These are phyloP conservation scores for Rhea americana DNA, from an alignment of 2,113 vertebrate genomes.

Conservation along the genomic window DNA sequence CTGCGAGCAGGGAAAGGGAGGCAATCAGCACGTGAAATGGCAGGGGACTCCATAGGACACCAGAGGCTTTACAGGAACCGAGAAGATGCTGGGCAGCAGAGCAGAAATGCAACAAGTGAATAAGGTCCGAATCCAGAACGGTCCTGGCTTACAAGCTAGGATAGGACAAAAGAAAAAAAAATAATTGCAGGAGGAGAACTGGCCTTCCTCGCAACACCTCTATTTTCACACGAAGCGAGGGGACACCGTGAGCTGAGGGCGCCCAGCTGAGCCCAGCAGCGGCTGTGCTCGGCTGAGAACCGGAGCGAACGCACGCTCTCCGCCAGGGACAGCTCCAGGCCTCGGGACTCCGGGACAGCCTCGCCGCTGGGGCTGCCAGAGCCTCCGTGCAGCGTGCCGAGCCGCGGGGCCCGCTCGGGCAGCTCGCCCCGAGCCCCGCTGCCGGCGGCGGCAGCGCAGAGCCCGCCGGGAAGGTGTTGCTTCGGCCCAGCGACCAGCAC, in stretches of 20 bases:
- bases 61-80: not conserved
- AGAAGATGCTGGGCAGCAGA: not conserved
- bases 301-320: no score
- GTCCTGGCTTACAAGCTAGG: not conserved
- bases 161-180: not conserved
- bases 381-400: no score
- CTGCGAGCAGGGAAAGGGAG: not conserved
- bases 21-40: not conserved
- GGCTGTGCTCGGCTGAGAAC: not conserved
- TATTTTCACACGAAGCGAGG: fast-evolving
- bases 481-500: not conserved
- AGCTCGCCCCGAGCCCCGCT: no score
- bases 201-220: not conserved
- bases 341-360: no score
- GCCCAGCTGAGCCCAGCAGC: fast-evolving
- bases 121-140: not conserved
- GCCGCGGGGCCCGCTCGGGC: no score
- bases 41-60: not conserved
- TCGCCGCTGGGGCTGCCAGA: no score
- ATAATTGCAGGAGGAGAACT: fast-evolving
- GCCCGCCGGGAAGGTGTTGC: not conserved
- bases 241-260: not conserved
- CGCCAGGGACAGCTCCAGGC: no score
- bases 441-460: no score
- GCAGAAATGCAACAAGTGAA: not conserved